phyloP scores from a whole-genome alignment of 2,797 vertebrate genomes.

The Crypturellus tataupa region DNA sequence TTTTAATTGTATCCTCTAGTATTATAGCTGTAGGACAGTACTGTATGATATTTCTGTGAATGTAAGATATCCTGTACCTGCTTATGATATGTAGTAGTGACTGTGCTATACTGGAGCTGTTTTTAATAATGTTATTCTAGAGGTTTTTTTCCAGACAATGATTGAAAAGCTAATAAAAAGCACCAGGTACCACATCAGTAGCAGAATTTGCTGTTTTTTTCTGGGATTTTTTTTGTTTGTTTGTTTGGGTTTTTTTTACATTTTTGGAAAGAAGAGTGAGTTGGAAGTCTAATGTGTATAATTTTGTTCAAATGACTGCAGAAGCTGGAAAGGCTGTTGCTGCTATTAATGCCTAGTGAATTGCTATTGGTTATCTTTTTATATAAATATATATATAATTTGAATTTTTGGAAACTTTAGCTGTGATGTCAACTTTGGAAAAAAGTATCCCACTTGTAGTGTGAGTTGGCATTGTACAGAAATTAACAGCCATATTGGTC shows the following conservation, averaged over 20 bases:
- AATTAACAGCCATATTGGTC: conserved; percentile 88
- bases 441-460: conserved; percentile 85
- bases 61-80: conserved; percentile 84
- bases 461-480: conserved; percentile 88
- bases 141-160: conserved; percentile 82
- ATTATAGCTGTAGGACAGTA: conserved; percentile 84
- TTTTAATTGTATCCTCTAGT: conserved; percentile 83
- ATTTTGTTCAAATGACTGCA: conserved; percentile 84
- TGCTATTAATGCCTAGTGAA: conserved; percentile 85
- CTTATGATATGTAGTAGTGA: conserved; percentile 84
- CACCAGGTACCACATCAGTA: conserved; percentile 84
- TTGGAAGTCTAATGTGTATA: conserved; percentile 81
- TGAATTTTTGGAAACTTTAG: conserved; percentile 84
- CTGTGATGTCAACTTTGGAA: conserved; percentile 85
- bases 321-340: conserved; percentile 83
- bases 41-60: conserved; percentile 84
- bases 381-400: conserved; percentile 87
- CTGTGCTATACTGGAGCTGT: conserved; percentile 84
- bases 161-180: conserved; percentile 82
- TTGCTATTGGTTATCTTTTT: conserved; percentile 85
- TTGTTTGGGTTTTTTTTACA: conserved; percentile 64
- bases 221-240: conserved; percentile 72
- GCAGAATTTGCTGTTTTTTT: conserved; percentile 81
- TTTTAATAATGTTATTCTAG: conserved; percentile 86
- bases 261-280: conserved; percentile 77